Evolutionary conservation across 2,113 vertebrate species (phyloP).

Genomic region (Eira barbara): DNA sequence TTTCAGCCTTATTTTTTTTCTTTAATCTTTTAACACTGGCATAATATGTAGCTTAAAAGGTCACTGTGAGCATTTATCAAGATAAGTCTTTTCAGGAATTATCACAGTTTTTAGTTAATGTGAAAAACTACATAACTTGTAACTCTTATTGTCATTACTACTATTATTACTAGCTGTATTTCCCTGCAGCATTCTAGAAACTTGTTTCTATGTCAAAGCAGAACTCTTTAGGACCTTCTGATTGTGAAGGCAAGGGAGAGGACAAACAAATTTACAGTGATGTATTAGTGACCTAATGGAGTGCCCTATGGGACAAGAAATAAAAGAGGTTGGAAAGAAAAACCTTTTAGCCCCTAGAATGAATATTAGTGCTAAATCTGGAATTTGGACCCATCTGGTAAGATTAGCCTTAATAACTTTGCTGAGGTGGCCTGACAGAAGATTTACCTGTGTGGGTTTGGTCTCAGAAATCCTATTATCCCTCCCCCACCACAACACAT

Average conservation of each 20-base stretch:
- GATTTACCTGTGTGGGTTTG: conserved; percentile 32
- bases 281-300: background rate
- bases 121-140: background rate
- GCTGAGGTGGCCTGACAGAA: background rate
- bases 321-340: background rate
- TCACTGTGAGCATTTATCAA: background rate
- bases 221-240: background rate
- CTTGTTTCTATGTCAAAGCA: background rate
- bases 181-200: background rate
- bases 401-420: conserved; percentile 22
- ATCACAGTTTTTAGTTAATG: background rate
- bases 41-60: background rate
- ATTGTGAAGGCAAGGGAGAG: background rate
- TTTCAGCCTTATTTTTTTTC: background rate
- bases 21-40: background rate
- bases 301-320: background rate
- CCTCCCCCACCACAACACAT: background rate
- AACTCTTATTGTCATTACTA: background rate
- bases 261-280: background rate
- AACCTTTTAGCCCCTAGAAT: background rate
- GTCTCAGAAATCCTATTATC: conserved; percentile 47
- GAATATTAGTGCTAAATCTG: background rate
- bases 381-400: background rate
- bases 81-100: background rate
- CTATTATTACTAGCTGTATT: background rate